A percentile compares a stretch with the other conserved stretches of the same genome.
phyloP scores from a whole-genome alignment of 2,888 invertebrate genomes.

The Podabrus alpinus region DNA sequence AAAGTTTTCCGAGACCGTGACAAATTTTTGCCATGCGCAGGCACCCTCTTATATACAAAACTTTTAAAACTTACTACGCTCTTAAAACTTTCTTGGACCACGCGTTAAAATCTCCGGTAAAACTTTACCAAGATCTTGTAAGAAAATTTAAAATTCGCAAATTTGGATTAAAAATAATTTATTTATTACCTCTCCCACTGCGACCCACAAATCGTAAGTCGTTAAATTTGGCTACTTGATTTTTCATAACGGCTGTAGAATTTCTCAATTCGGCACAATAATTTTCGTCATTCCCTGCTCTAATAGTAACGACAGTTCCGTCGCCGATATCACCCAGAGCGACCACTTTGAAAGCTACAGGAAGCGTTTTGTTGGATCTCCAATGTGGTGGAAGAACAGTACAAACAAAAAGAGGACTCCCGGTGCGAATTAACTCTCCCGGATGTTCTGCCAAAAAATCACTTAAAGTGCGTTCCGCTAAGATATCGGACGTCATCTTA shows the following conservation, averaged over 20 bases:
- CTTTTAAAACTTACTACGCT: conserved; percentile 29
- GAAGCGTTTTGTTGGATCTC: conserved; percentile 96
- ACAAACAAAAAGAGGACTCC: conserved; percentile 91
- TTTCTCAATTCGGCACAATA: conserved; percentile 93
- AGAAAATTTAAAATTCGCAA: background rate
- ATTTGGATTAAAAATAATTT: background rate
- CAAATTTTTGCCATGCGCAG: conserved; percentile 38
- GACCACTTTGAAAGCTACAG: conserved; percentile 93
- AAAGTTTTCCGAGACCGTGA: conserved; percentile 27
- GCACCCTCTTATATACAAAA: conserved; percentile 17
- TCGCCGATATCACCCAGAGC: conserved; percentile 91
- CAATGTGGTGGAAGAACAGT: conserved; percentile 94
- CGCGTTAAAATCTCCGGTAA: conserved; percentile 36
- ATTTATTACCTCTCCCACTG: conserved; percentile 87
- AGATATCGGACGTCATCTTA: conserved; percentile 75
- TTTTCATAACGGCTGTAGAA: conserved; percentile 93
- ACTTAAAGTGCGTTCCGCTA: conserved; percentile 83
- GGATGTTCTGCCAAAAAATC: conserved; percentile 88
- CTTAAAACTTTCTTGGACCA: conserved; percentile 37
- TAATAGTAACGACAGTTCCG: conserved; percentile 90
- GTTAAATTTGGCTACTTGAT: conserved; percentile 96
- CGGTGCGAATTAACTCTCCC: conserved; percentile 90
- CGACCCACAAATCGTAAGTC: conserved; percentile 96
- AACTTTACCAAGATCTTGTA: background rate
- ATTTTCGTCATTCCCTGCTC: conserved; percentile 97